Conservation (phyloP, 1,140 invertebrate genomes). For the Drosophila subpulchrella region DNA sequence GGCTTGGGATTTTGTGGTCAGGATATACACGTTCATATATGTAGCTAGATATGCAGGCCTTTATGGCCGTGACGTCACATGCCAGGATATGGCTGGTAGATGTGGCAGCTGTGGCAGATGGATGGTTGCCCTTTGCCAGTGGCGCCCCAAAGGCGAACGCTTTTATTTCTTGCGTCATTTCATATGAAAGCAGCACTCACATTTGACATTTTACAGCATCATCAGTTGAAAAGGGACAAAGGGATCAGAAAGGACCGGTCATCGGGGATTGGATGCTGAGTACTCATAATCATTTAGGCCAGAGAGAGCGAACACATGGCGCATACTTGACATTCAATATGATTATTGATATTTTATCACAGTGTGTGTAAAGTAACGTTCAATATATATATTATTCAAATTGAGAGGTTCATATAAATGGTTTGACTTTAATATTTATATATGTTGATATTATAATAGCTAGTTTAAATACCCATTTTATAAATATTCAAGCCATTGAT, state of each 20-base stretch:
- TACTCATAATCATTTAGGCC: constrained; percentile 51
- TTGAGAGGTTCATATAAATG: too few species aligned
- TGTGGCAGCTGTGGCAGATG: constrained; percentile 3
- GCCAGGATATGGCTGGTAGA: constrained; percentile 29
- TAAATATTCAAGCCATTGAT: too few species aligned
- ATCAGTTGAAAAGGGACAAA: constrained; percentile 7
- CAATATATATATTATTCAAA: too few species aligned
- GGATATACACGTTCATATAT: constrained; percentile 5
- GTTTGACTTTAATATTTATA: too few species aligned
- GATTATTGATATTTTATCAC: constrained; percentile 5
- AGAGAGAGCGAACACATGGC: constrained; percentile 4
- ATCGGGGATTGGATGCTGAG: constrained; percentile 24
- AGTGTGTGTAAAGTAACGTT: background rate
- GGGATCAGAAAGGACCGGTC: constrained; percentile 12
- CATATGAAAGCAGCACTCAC: constrained; percentile 69
- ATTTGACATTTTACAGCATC: constrained; percentile 78
- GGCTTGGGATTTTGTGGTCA: constrained; percentile 39
- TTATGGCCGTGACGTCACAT: constrained; percentile 54
- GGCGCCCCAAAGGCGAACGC: constrained; percentile 32
- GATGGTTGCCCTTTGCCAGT: constrained; percentile 62
- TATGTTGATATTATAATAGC: too few species aligned
- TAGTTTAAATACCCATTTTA: too few species aligned
- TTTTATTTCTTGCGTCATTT: constrained; percentile 78
- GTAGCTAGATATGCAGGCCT: background rate
- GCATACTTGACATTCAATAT: constrained; percentile 35